phyloP scores from a whole-genome alignment of 2,113 vertebrate species.

The Epinephelus lanceolatus region DNA sequence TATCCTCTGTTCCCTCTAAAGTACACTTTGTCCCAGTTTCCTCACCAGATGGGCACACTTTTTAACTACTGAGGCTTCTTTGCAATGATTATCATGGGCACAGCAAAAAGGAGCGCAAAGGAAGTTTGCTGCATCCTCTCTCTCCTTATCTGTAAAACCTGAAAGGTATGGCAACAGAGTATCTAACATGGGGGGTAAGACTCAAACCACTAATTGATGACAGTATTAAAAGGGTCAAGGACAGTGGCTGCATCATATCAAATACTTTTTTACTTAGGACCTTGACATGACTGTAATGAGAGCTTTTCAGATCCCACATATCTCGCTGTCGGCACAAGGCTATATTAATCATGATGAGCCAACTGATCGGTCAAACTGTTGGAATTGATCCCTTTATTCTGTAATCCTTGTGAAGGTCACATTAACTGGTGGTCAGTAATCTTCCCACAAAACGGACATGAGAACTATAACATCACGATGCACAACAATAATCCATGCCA shows the following conservation, averaged over 20 bases:
- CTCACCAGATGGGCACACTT: conserved; percentile 82
- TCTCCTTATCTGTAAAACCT: conserved; percentile 39
- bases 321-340: conserved; percentile 29
- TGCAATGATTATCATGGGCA: conserved; percentile 75
- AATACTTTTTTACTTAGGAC: conserved; percentile 49
- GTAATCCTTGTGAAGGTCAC: conserved; percentile 63
- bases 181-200: not conserved
- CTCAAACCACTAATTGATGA: conserved; percentile 22
- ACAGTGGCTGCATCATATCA: conserved; percentile 11
- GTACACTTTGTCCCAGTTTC: conserved; percentile 85
- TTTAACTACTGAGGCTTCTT: conserved; percentile 77
- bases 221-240: conserved; percentile 35
- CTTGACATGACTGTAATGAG: conserved; percentile 55
- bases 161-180: conserved; percentile 14
- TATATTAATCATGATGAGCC: conserved; percentile 54
- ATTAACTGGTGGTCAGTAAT: conserved; percentile 49
- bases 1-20: conserved; percentile 80
- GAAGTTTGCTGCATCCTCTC: conserved; percentile 50
- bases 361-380: conserved; percentile 54
- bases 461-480: conserved; percentile 30
- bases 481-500: conserved; percentile 54
- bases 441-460: conserved; percentile 36
- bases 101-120: conserved; percentile 67
- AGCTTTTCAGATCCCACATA: conserved; percentile 40
- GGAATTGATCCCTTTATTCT: conserved; percentile 53